Conservation (phyloP, 2,797 vertebrate genomes). For the Myiothlypis coronata region DNA sequence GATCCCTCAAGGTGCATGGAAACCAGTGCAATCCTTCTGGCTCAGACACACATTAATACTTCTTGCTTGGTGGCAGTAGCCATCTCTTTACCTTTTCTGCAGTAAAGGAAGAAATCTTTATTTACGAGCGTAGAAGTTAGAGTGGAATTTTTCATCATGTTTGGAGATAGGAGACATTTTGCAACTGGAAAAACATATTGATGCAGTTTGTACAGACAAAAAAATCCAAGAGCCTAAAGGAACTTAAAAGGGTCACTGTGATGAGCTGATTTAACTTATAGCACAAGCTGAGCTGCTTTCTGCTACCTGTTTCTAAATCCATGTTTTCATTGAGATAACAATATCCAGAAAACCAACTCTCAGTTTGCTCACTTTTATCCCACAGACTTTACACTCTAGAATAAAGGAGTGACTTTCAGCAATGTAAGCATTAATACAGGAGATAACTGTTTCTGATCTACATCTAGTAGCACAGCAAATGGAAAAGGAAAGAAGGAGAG, state of each 20-base stretch:
- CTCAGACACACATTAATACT: not conserved
- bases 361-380: not conserved
- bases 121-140: not conserved
- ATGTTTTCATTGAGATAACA: not conserved
- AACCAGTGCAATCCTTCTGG: not conserved
- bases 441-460: not conserved
- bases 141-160: not conserved
- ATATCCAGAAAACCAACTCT: fast-evolving
- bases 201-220: not conserved
- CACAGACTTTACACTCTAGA: not conserved
- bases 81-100: not conserved
- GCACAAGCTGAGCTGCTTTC: not conserved
- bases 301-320: not conserved
- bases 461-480: not conserved
- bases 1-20: not conserved
- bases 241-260: not conserved
- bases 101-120: not conserved
- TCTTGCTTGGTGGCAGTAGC: not conserved
- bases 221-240: not conserved
- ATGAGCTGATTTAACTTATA: not conserved
- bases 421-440: not conserved
- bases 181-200: not conserved
- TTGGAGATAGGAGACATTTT: not conserved
- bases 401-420: not conserved
- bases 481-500: not conserved